Evolutionary conservation across 2,797 vertebrate species (phyloP).

Genomic region (Eleutherodactylus coqui): DNA sequence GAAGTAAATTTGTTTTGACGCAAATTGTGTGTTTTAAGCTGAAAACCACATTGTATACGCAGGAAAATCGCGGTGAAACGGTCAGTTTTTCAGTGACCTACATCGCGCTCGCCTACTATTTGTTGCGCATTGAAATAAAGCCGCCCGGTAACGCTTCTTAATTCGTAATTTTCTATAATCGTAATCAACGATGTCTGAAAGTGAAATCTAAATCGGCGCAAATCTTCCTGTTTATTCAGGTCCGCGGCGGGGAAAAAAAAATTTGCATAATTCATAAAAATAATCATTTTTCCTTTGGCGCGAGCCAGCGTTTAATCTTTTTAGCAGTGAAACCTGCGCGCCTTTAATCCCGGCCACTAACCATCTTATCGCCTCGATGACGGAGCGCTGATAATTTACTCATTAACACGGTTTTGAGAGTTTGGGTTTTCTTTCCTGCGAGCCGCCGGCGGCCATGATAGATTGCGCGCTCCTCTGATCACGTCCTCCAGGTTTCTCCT

Average conservation of each 20-base stretch:
- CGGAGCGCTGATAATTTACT: conserved; percentile 71
- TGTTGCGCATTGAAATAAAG: too few relatives aligned
- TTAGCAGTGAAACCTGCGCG: conserved; percentile 42
- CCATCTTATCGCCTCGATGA: conserved; percentile 60
- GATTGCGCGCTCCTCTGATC: too few relatives aligned
- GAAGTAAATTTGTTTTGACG: too few relatives aligned
- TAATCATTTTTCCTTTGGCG: background rate
- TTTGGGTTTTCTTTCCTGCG: conserved; percentile 25
- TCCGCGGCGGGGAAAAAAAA: background rate
- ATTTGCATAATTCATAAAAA: conserved; percentile 23
- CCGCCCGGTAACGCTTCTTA: too few relatives aligned
- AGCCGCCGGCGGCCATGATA: conserved; percentile 56
- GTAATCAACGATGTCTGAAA: background rate
- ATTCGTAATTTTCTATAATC: background rate
- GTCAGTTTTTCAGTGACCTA: too few relatives aligned
- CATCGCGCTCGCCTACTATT: too few relatives aligned
- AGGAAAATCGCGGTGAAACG: too few relatives aligned
- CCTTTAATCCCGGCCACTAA: conserved; percentile 56
- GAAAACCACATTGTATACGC: too few relatives aligned
- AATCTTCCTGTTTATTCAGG: background rate
- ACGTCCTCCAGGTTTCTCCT: background rate
- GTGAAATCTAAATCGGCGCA: background rate
- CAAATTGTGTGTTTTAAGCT: too few relatives aligned
- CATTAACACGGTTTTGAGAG: conserved; percentile 65
- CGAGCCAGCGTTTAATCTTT: conserved; percentile 29